These are phyloP conservation scores for Drosophila funebris DNA, from an alignment of 1,140 invertebrate species.

Conservation along the genomic window DNA sequence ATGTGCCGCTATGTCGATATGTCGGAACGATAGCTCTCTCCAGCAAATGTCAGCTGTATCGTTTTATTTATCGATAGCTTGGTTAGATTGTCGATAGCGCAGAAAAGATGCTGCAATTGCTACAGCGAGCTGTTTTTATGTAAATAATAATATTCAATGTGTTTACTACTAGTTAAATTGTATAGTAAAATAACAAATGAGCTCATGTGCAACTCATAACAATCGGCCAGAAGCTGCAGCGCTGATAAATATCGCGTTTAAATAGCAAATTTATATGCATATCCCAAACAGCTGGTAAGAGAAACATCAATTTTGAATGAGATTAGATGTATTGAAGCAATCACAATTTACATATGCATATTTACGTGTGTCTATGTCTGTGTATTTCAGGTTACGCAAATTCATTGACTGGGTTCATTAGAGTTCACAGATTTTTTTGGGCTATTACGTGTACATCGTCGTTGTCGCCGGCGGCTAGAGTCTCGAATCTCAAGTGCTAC, in stretches of 20 bases:
- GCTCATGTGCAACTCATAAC: background rate
- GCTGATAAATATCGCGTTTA: background rate
- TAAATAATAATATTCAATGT: conserved; percentile 20
- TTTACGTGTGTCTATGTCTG: conserved; percentile 15
- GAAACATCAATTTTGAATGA: conserved; percentile 8
- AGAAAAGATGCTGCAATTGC: conserved; percentile 25
- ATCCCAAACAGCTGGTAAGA: conserved; percentile 35
- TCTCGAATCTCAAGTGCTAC: conserved; percentile 30
- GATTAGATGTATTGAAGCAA: conserved; percentile 3
- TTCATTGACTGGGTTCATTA: conserved; percentile 36
- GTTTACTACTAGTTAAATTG: background rate
- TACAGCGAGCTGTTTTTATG: background rate
- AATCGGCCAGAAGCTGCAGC: background rate
- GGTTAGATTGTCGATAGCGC: background rate
- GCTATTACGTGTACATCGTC: conserved; percentile 47
- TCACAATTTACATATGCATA: conserved; percentile 8
- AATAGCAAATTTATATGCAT: background rate
- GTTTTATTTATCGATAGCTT: conserved; percentile 16
- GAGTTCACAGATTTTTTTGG: conserved; percentile 45
- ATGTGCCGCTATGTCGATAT: background rate
- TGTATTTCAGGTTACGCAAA: conserved; percentile 54
- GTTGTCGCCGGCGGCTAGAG: conserved; percentile 22
- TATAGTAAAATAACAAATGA: background rate
- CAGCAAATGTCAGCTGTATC: background rate
- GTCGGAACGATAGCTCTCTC: background rate